These are phyloP conservation scores for Crypturellus tataupa DNA, from an alignment of 2,797 vertebrate species.

Conservation along the genomic window DNA sequence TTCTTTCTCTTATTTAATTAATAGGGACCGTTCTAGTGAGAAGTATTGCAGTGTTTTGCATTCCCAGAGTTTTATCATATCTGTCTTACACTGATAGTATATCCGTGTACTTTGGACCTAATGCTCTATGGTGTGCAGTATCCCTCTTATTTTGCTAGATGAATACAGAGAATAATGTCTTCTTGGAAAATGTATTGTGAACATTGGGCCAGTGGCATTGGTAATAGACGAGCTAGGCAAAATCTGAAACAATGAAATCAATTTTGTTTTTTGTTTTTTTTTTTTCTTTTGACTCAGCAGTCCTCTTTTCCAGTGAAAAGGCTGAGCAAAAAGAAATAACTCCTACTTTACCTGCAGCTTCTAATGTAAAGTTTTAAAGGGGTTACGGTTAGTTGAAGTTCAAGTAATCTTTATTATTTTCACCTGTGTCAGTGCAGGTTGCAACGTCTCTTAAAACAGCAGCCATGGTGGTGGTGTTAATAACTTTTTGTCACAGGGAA, in stretches of 20 bases:
- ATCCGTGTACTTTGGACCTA: neutral
- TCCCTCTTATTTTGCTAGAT: neutral
- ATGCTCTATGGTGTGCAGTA: neutral
- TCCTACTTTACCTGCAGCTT: neutral
- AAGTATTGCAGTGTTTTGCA: neutral
- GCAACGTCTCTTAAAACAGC: neutral
- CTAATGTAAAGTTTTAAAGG: slow-evolving; percentile 16
- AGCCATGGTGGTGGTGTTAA: neutral
- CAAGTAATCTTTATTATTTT: slow-evolving; percentile 37
- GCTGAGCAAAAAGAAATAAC: neutral
- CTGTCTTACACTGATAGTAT: neutral
- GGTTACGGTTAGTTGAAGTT: slow-evolving; percentile 1
- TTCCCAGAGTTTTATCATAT: neutral
- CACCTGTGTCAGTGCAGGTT: neutral
- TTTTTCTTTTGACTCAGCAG: neutral
- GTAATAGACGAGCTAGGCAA: neutral
- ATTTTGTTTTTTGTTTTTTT: neutral
- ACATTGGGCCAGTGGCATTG: neutral
- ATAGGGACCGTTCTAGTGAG: neutral
- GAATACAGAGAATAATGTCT: neutral
- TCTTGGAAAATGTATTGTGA: neutral
- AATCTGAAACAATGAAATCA: neutral
- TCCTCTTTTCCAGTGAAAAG: neutral
- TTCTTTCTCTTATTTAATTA: neutral
- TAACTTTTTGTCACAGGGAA: neutral